phyloP scores from a whole-genome alignment of 2,888 invertebrate genomes.

The Epirrhoe tristata region DNA sequence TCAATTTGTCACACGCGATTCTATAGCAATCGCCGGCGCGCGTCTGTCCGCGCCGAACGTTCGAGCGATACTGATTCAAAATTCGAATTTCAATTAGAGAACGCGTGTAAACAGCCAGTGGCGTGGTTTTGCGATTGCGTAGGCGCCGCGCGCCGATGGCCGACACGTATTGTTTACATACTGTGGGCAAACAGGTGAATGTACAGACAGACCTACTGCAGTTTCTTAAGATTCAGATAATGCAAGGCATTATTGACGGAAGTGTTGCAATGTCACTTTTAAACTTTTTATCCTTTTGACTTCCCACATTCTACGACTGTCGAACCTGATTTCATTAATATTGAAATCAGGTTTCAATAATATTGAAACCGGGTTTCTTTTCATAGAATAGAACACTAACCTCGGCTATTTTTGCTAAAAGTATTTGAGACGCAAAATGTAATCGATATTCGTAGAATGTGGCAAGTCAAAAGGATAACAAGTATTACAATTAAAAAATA shows the following conservation, averaged over 20 bases:
- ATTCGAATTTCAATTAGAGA: conserved; percentile 51
- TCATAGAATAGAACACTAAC: too few relatives aligned
- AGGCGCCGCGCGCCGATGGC: conserved; percentile 48
- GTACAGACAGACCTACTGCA: conserved; percentile 15
- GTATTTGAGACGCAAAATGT: too few relatives aligned
- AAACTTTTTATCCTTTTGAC: background rate
- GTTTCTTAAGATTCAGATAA: background rate
- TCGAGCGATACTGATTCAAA: conserved; percentile 56
- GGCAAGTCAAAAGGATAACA: too few relatives aligned
- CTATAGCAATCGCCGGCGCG: conserved; percentile 45
- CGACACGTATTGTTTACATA: conserved; percentile 40
- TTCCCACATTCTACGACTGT: too few relatives aligned
- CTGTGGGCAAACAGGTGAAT: conserved; percentile 30
- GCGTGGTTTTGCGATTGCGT: conserved; percentile 46
- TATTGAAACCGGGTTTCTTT: too few relatives aligned
- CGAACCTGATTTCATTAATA: too few relatives aligned
- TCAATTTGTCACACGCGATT: conserved; percentile 34
- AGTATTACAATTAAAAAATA: too few relatives aligned
- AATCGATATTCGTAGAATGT: too few relatives aligned
- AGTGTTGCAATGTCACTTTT: background rate
- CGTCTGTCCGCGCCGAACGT: conserved; percentile 60
- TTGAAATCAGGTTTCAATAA: too few relatives aligned
- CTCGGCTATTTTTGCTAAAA: too few relatives aligned
- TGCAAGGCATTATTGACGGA: background rate
- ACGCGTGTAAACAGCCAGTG: conserved; percentile 56